These are phyloP conservation scores for Hyperoodon ampullatus DNA, from an alignment of 2,113 vertebrate species.

Conservation along the genomic window DNA sequence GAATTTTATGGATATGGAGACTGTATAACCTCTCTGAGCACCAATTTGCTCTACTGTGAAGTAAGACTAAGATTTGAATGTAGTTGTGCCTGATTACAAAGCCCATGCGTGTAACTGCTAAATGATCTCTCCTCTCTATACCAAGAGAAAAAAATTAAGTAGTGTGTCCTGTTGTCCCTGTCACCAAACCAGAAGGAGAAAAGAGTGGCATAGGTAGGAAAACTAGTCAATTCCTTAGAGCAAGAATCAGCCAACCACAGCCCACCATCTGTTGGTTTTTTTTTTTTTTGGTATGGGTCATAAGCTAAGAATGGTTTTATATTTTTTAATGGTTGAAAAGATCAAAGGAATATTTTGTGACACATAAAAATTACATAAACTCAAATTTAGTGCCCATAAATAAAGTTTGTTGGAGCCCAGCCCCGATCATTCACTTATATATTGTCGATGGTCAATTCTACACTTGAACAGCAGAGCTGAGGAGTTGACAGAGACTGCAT, in stretches of 20 bases:
- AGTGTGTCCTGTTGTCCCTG: neutral
- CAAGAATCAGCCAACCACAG: neutral
- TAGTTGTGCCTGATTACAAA: neutral
- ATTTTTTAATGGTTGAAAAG: neutral
- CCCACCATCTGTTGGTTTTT: fast-evolving
- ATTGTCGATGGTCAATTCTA: neutral
- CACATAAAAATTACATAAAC: neutral
- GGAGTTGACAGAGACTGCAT: neutral
- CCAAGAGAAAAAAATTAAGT: neutral
- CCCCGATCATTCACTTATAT: neutral
- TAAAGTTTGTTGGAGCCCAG: neutral
- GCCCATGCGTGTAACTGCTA: neutral
- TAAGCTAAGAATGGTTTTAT: neutral
- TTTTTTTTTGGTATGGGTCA: neutral
- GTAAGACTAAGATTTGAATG: neutral
- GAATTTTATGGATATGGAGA: neutral
- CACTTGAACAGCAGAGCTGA: neutral
- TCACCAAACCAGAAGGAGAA: neutral
- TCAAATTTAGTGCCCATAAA: neutral
- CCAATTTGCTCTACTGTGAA: neutral
- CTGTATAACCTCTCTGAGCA: neutral
- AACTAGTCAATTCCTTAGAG: neutral
- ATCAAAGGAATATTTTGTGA: neutral
- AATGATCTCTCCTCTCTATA: neutral
- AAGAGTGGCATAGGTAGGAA: neutral